Conservation (phyloP, 2,888 invertebrate genomes). For the Sepioteuthis lessoniana region DNA sequence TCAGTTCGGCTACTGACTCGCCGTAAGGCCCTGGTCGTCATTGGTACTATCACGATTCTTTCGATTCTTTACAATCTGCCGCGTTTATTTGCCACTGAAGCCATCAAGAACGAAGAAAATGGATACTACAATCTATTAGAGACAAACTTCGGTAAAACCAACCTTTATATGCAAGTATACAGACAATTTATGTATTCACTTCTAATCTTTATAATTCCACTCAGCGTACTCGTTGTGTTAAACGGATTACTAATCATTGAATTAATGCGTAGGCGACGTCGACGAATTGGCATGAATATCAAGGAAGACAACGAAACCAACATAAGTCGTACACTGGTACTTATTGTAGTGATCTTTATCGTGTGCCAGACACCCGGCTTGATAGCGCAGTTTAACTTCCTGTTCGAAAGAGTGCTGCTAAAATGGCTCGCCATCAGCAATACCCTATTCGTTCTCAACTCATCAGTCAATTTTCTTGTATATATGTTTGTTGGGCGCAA, state of each 20-base stretch:
- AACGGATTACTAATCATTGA: slow-evolving; percentile 67
- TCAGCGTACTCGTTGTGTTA: slow-evolving; percentile 62
- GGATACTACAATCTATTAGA: slow-evolving; percentile 58
- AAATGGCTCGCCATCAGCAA: slow-evolving; percentile 70
- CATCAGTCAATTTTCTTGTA: slow-evolving; percentile 72
- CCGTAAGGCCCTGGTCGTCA: slow-evolving; percentile 63
- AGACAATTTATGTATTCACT: slow-evolving; percentile 63
- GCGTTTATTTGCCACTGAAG: slow-evolving; percentile 63
- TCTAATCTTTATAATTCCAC: slow-evolving; percentile 66
- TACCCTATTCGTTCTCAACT: slow-evolving; percentile 69
- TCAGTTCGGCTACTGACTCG: slow-evolving; percentile 65
- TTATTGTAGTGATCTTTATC: slow-evolving; percentile 72
- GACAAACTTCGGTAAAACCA: slow-evolving; percentile 61
- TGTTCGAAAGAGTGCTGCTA: slow-evolving; percentile 61
- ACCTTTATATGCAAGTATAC: slow-evolving; percentile 61
- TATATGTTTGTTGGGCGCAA: slow-evolving; percentile 71
- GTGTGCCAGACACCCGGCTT: slow-evolving; percentile 72
- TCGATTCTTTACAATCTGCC: slow-evolving; percentile 69
- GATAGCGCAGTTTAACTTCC: slow-evolving; percentile 66
- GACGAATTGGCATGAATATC: slow-evolving; percentile 64
- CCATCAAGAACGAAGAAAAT: background rate
- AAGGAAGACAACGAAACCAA: slow-evolving; percentile 70
- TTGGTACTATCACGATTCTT: slow-evolving; percentile 59
- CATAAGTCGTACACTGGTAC: slow-evolving; percentile 69
- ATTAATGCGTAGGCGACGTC: slow-evolving; percentile 67